Conservation (phyloP, 2,113 vertebrate species). For the Scopus umbretta region DNA sequence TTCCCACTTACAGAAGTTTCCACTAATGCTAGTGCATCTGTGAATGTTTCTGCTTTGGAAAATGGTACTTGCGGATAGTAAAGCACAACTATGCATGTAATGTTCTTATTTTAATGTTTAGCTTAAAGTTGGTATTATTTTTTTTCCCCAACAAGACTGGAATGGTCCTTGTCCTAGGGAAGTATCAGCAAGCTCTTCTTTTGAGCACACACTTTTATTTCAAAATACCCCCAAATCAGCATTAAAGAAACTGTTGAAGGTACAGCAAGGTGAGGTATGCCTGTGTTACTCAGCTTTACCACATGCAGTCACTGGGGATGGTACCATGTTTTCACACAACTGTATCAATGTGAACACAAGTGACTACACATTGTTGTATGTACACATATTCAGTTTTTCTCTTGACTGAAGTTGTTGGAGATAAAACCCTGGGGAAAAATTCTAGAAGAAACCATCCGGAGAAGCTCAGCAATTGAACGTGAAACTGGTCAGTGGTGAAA, state of each 20-base stretch:
- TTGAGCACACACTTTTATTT: background rate
- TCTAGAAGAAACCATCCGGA: constrained; percentile 12
- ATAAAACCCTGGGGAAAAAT: constrained; percentile 33
- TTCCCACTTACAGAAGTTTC: constrained; percentile 71
- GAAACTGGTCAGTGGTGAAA: constrained; percentile 68
- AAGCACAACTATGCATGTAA: constrained; percentile 67
- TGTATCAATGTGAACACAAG: background rate
- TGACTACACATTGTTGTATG: constrained; percentile 18
- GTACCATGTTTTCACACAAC: background rate
- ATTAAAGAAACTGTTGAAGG: constrained; percentile 9
- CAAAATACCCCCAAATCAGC: constrained; percentile 11
- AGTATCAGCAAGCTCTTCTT: constrained; percentile 18
- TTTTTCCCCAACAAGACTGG: constrained; percentile 30
- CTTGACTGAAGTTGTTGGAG: constrained; percentile 23
- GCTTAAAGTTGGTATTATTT: constrained; percentile 49
- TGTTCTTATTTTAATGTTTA: constrained; percentile 66
- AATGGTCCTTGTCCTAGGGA: constrained; percentile 41
- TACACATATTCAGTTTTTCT: background rate
- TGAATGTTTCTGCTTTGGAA: constrained; percentile 68
- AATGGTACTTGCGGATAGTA: constrained; percentile 33
- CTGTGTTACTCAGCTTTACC: background rate
- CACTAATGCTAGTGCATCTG: constrained; percentile 64
- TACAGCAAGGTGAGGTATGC: constrained; percentile 12
- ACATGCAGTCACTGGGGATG: background rate
- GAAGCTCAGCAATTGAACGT: constrained; percentile 35